These are phyloP conservation scores for Parnassius glacialis DNA, from an alignment of 2,888 invertebrate species.

Conservation along the genomic window DNA sequence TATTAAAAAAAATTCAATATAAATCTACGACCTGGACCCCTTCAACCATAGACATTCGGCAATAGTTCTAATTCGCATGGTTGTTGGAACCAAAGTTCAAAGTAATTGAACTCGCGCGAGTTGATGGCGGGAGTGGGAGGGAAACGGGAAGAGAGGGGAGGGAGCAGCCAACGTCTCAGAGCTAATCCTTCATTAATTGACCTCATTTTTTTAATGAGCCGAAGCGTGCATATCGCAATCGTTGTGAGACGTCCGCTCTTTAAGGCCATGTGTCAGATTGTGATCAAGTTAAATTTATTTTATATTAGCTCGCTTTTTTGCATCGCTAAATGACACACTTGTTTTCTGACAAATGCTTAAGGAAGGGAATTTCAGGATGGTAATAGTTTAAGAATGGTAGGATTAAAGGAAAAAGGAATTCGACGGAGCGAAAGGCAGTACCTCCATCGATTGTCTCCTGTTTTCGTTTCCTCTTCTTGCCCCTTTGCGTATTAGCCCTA, in stretches of 20 bases:
- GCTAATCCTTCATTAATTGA: constrained; percentile 74
- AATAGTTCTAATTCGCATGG: constrained; percentile 65
- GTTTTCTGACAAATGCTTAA: constrained; percentile 24
- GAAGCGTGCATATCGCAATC: constrained; percentile 43
- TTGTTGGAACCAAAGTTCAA: constrained; percentile 61
- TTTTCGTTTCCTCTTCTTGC: constrained; percentile 99
- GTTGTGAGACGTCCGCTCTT: constrained; percentile 56
- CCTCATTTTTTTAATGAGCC: constrained; percentile 68
- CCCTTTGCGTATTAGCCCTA: constrained; percentile 99
- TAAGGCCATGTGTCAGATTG: constrained; percentile 42
- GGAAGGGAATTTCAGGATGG: constrained; percentile 28
- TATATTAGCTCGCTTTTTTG: constrained; percentile 7
- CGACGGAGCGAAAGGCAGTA: constrained; percentile 82
- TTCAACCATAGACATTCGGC: constrained; percentile 75
- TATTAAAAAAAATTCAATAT: constrained; percentile 58
- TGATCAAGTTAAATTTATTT: constrained; percentile 37
- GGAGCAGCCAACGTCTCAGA: constrained; percentile 65
- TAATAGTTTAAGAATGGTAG: constrained; percentile 23
- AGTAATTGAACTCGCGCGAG: constrained; percentile 67
- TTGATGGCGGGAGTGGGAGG: constrained; percentile 37
- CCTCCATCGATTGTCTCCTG: constrained; percentile 98
- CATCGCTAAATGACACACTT: constrained; percentile 26
- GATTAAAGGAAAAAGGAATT: constrained; percentile 55
- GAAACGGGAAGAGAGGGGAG: constrained; percentile 39
- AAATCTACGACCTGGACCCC: constrained; percentile 79